phyloP scores from a whole-genome alignment of 2,113 vertebrate genomes.

The western clawed frog (Xenopus tropicalis) region UCB_Xtro_10.0 CM004447.2:121375001-121375500 shows the following conservation, averaged over 20 bases:
- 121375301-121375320: conserved; percentile 3
- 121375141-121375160: conserved; percentile 16
- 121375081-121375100: not conserved
- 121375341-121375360: no score
- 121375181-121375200: conserved; percentile 18
- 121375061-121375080: not conserved
- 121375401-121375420: no score
- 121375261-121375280: conserved; percentile 20
- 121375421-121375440: no score
- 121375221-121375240: conserved; percentile 36
- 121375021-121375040: not conserved
- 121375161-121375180: conserved; percentile 29
- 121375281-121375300: conserved; percentile 18
- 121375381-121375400: no score
- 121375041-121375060: no score
- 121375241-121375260: conserved; percentile 30
- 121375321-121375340: not conserved
- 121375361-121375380: no score
- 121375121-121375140: conserved; percentile 16
- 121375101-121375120: not conserved
- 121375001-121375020: not conserved
- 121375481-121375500: no score
- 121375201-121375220: conserved; percentile 28
- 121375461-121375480: no score
- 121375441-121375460: no score